phyloP scores from a whole-genome alignment of 2,888 invertebrate genomes.

The Euphydryas editha region DNA sequence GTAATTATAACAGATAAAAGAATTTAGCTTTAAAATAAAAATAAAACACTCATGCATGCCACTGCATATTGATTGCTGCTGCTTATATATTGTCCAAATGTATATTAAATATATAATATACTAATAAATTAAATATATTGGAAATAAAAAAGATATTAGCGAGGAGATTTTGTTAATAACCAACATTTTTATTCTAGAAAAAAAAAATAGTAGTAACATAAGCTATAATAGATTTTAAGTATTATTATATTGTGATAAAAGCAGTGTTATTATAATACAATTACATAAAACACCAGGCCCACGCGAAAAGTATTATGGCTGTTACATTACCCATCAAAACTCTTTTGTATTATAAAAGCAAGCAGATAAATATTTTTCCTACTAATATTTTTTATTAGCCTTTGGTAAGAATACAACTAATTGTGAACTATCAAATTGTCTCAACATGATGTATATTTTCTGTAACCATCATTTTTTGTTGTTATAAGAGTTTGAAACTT shows the following conservation, averaged over 20 bases:
- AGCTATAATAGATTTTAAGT: constrained; percentile 4
- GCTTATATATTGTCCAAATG: background rate
- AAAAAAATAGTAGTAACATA: background rate
- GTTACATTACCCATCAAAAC: constrained; percentile 78
- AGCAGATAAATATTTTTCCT: constrained; percentile 48
- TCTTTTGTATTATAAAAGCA: constrained; percentile 52
- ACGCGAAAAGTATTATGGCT: constrained; percentile 68
- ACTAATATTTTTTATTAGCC: constrained; percentile 1
- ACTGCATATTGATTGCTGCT: background rate
- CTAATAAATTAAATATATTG: background rate
- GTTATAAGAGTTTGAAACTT: no score
- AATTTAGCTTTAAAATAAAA: background rate
- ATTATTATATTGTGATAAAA: constrained; percentile 17
- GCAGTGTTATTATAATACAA: constrained; percentile 13
- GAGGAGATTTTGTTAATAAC: constrained; percentile 12
- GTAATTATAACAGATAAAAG: background rate
- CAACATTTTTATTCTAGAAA: background rate
- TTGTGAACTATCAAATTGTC: background rate
- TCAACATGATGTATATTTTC: background rate
- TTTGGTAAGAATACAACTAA: constrained; percentile 39
- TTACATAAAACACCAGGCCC: constrained; percentile 35
- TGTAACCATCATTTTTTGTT: background rate
- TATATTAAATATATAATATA: background rate
- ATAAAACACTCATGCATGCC: background rate
- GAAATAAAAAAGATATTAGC: constrained; percentile 35